Conservation (phyloP, 2,797 vertebrate species). For the Karalla daura region DNA sequence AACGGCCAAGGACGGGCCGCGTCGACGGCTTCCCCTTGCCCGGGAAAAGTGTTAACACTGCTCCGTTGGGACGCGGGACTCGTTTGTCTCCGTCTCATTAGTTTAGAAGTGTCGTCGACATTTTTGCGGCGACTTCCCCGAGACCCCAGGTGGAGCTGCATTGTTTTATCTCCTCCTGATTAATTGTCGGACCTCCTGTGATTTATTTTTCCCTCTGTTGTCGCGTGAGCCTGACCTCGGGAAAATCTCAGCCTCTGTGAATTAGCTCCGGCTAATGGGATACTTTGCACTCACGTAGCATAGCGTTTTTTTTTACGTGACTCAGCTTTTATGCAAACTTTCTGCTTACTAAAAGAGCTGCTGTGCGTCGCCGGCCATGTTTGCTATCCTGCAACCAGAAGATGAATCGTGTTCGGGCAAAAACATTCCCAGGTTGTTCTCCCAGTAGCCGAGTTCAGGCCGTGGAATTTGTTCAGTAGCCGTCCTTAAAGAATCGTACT, state of each 20-base stretch:
- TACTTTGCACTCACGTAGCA: constrained; percentile 37
- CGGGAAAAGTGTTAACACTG: not conserved
- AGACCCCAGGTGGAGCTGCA: not conserved
- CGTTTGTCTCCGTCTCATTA: not conserved
- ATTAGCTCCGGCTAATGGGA: constrained; percentile 59
- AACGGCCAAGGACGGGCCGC: not conserved
- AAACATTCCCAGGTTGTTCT: constrained; percentile 31
- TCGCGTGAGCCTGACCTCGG: constrained; percentile 36
- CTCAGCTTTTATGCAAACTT: constrained; percentile 76
- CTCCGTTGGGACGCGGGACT: not conserved
- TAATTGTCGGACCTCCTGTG: not conserved
- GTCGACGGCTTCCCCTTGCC: constrained; percentile 19
- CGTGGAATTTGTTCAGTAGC: constrained; percentile 31
- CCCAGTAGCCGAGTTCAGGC: constrained; percentile 34
- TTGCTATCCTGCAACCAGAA: constrained; percentile 42
- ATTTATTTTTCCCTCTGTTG: constrained; percentile 35
- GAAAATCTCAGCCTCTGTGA: constrained; percentile 40
- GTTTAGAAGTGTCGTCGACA: not conserved
- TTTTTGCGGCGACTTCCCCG: not conserved
- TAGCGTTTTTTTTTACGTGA: constrained; percentile 61
- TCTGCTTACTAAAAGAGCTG: constrained; percentile 64
- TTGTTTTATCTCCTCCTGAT: not conserved
- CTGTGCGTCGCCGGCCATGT: constrained; percentile 43
- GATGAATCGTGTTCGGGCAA: constrained; percentile 16
- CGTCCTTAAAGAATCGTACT: constrained; percentile 19